Evolutionary conservation across 2,797 vertebrate species (phyloP).

Genomic region (Coendou prehensilis): DNA sequence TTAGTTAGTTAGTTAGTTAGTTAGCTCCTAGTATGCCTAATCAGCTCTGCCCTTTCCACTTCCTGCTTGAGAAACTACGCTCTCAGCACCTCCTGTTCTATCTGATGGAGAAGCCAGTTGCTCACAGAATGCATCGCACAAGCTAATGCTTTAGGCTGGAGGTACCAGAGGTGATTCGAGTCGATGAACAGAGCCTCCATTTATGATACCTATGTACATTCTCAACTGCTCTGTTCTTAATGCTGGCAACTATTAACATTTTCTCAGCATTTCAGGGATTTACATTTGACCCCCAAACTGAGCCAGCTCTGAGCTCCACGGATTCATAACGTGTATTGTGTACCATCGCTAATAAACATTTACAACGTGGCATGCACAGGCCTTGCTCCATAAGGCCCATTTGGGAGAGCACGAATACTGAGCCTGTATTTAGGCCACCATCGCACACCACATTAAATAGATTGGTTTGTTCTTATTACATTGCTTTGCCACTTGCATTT

Average conservation of each 20-base stretch:
- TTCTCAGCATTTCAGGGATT: conserved; percentile 80
- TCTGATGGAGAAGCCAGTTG: not conserved
- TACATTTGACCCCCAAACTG: conserved; percentile 76
- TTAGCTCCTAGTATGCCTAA: not conserved
- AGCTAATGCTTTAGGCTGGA: not conserved
- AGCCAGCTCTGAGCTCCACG: conserved; percentile 53
- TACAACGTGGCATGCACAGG: conserved; percentile 56
- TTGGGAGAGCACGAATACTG: conserved; percentile 44
- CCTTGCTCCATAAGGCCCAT: conserved; percentile 78
- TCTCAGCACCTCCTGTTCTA: not conserved
- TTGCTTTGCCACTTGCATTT: conserved; percentile 62
- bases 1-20: not conserved
- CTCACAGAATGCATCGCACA: not conserved
- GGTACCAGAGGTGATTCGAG: conserved; percentile 55
- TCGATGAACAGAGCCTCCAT: not conserved
- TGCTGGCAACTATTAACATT: conserved; percentile 61
- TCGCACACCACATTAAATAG: conserved; percentile 78
- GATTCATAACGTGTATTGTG: conserved; percentile 63
- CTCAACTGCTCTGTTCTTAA: not conserved
- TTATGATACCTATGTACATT: conserved; percentile 31
- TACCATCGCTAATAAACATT: conserved; percentile 82
- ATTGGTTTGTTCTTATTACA: conserved; percentile 82
- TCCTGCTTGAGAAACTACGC: not conserved
- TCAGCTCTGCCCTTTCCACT: not conserved
- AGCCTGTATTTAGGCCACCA: conserved; percentile 75